Base-by-base conservation (phyloP, 2,797 vertebrate genomes). In the Esox masquinongy region DNA sequence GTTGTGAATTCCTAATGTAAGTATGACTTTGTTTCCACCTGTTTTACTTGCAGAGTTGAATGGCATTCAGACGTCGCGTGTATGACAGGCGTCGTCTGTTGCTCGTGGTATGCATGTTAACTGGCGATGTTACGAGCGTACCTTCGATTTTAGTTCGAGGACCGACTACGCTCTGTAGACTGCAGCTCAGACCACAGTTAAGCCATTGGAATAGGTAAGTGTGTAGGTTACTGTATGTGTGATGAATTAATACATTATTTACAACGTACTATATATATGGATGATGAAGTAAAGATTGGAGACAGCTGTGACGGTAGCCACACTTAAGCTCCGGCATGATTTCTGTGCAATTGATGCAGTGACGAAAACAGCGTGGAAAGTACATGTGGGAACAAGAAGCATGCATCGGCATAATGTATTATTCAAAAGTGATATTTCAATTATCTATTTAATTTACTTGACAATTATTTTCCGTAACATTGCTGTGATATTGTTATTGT, bases 21-120 rank as follows among this genome's bases (percentile, higher is more conserved):
- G 84, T 83, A 69, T 79, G 78, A 83, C 76, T 85, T 85, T 83
- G 76, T 66, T 31, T 29, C 64, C 88, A 90, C 87, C 86, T 91
- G 90, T 87, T 82, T 76, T 34, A 72, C 17, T 59, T 29, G 50
- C 43, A 59, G 74, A 56, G 29, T 71, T n/a, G 59, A 8, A 56
- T 74, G 51, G 17, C 51, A 59, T 29, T 39, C n/a, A 56, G 31
- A 61, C 53, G 31, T 5, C 1, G 19, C 17, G 70, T 56, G 31
- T 36, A 34, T 61, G 31, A 67, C 17, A 67, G 31, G 24, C 17
- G 29, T 16, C 61, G 61, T 64, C 24, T 64, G 26, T 31, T 64
- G 61, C 22, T 64, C 61, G 26, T 17, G 11, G 29, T 29, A 31
- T 67, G 64, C 29, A 67, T 67, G 16, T 67, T 34, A 34, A 67